Evolutionary conservation across 2,113 vertebrate species (phyloP).

Genomic region (Sebastes schlegelii): DNA sequence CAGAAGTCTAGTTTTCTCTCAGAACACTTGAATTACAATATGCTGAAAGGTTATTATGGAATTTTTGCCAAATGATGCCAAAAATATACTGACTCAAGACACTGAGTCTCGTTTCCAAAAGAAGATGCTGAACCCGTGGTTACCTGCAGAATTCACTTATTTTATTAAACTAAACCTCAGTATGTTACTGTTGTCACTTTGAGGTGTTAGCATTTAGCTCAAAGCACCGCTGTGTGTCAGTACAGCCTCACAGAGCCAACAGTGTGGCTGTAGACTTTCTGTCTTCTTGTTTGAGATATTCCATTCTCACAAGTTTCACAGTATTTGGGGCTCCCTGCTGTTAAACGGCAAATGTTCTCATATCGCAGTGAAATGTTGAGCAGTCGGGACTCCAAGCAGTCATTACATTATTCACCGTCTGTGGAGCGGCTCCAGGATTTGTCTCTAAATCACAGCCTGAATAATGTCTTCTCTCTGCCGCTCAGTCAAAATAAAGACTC

Average conservation of each 20-base stretch:
- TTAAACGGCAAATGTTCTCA: not conserved
- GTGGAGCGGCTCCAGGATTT: not conserved
- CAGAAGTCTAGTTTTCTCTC: too few relatives aligned
- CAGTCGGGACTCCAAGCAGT: not conserved
- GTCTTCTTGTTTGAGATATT: not conserved
- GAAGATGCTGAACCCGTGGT: not conserved
- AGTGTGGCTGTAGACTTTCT: not conserved
- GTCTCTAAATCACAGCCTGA: slow-evolving; percentile 10
- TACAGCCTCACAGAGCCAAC: not conserved
- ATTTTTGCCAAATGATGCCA: too few relatives aligned
- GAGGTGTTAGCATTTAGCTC: not conserved
- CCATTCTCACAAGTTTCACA: not conserved
- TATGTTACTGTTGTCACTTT: not conserved
- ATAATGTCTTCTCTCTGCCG: not conserved
- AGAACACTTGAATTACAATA: too few relatives aligned
- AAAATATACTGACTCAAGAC: too few relatives aligned
- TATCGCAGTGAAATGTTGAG: not conserved
- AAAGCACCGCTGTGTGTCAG: not conserved
- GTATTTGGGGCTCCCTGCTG: not conserved
- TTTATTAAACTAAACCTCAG: not conserved
- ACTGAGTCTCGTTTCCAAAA: not conserved
- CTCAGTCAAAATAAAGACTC: not conserved
- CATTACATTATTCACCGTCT: not conserved
- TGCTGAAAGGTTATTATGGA: too few relatives aligned
- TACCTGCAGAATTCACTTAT: not conserved